A percentile compares a stretch with the other conserved stretches of the same genome.
These are phyloP conservation scores for Glaucomys volans DNA, from an alignment of 2,113 vertebrate genomes.

Conservation along the genomic window DNA sequence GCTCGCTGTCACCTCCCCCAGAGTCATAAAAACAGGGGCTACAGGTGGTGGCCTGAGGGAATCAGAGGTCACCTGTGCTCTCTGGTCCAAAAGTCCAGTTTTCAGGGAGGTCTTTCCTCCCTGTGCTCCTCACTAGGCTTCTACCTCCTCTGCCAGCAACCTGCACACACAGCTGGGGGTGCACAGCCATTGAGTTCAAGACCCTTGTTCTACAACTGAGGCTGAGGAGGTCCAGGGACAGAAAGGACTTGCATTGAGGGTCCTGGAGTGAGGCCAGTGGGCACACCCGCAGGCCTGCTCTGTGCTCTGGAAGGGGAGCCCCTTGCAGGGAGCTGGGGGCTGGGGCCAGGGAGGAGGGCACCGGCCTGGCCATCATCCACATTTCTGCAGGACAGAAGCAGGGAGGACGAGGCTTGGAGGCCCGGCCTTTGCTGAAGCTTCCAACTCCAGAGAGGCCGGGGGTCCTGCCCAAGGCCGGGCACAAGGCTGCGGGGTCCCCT, in stretches of 20 bases:
- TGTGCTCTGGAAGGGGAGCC: background rate
- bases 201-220: background rate
- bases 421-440: background rate
- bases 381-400: background rate
- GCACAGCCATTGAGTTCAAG: background rate
- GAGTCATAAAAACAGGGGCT: background rate
- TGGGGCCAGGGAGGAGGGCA: background rate
- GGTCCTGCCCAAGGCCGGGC: background rate
- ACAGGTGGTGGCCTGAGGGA: background rate
- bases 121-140: background rate
- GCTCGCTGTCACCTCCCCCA: background rate
- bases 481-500: background rate
- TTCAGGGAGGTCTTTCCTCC: background rate
- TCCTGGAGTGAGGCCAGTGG: background rate
- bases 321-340: no score
- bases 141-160: background rate
- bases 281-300: background rate
- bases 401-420: background rate
- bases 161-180: background rate
- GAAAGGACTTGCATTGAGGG: background rate
- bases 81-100: background rate
- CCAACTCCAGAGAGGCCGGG: background rate
- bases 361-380: accelerated
- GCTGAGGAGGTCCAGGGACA: background rate
- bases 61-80: background rate